phyloP scores from a whole-genome alignment of 2,113 vertebrate species.

The Myotis lucifugus region DNA sequence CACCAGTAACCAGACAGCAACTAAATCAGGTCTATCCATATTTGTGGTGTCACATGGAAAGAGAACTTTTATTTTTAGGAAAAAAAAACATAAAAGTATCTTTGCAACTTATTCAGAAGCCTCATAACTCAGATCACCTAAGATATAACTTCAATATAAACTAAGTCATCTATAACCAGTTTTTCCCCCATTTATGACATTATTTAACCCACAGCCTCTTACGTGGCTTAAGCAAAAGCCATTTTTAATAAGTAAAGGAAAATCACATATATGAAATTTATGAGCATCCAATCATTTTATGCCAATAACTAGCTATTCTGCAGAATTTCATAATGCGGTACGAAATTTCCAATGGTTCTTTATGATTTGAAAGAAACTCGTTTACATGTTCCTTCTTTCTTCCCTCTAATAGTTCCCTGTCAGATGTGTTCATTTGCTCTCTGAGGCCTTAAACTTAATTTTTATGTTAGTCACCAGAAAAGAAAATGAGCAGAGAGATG shows the following conservation, averaged over 20 bases:
- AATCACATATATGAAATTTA: constrained; percentile 26
- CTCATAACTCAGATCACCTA: constrained; percentile 34
- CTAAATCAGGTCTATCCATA: neutral
- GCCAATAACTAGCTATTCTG: neutral
- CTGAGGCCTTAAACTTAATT: constrained; percentile 29
- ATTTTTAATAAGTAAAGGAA: constrained; percentile 63
- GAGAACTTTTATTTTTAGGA: neutral
- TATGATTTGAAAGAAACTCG: neutral
- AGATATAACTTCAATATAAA: constrained; percentile 62
- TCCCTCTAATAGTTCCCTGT: neutral
- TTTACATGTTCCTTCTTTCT: neutral
- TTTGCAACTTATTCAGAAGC: neutral
- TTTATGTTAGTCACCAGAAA: constrained; percentile 33
- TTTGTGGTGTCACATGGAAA: neutral
- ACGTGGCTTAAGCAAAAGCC: constrained; percentile 47
- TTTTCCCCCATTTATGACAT: neutral
- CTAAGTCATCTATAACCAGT: constrained; percentile 42
- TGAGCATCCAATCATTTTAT: neutral
- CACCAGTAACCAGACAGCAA: neutral
- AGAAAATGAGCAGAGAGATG: neutral
- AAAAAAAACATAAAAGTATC: neutral
- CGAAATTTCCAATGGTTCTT: neutral
- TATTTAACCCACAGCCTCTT: constrained; percentile 2
- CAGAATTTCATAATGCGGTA: constrained; percentile 17
- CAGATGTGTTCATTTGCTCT: neutral